phyloP scores from a whole-genome alignment of 2,797 vertebrate genomes.

The Xiphophorus birchmanni region DNA sequence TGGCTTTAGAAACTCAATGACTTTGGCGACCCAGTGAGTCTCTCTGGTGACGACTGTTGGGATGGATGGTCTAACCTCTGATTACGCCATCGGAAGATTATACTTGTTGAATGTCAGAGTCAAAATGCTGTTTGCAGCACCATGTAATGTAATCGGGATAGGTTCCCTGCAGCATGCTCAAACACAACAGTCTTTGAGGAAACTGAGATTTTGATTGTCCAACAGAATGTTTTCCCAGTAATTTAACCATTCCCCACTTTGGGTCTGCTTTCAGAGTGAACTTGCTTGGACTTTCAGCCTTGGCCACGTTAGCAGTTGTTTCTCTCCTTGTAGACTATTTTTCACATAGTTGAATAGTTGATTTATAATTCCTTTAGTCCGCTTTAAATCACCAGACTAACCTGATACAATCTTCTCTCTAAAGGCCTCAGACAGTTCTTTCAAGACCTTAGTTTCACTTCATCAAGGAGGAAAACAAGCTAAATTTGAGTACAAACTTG shows the following conservation, averaged over 20 bases:
- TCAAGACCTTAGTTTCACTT: no score
- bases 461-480: no score
- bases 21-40: conserved; percentile 24
- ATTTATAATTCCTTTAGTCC: background rate
- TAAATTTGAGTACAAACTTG: no score
- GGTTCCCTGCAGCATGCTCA: background rate
- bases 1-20: conserved; percentile 40
- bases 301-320: background rate
- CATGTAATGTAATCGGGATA: conserved; percentile 16
- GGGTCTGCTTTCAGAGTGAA: background rate
- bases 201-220: background rate
- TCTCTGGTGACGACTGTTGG: conserved; percentile 17
- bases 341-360: background rate
- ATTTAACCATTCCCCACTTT: background rate
- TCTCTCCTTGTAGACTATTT: background rate
- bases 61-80: background rate
- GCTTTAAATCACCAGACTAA: background rate
- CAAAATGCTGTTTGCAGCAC: conserved; percentile 4
- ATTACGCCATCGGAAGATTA: background rate
- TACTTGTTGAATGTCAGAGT: background rate
- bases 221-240: background rate
- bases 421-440: background rate
- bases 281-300: background rate
- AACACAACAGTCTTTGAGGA: background rate
- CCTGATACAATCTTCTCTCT: background rate